Evolutionary conservation across 2,113 vertebrate species (phyloP), one percentile per base, ranked within the genome.

Genomic region (Rousettus leschenaultii): DNA sequence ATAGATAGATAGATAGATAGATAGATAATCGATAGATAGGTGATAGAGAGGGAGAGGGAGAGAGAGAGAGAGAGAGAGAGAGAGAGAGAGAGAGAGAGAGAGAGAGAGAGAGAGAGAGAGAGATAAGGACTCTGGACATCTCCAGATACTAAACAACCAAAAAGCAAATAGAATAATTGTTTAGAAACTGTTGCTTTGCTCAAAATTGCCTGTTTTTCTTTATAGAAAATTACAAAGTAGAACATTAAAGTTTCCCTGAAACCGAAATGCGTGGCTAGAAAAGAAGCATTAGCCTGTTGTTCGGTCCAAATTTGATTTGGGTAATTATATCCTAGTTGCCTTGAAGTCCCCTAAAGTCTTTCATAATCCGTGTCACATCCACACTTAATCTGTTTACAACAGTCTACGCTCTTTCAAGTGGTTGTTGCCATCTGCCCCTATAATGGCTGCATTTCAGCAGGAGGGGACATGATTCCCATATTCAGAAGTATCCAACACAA

Each of bases 261-360:
- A 93, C 40, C 65, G 75, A 93, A 96, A 94, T 40, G 65, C 79
- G 79, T 73, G 45, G 74, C 79, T 91, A 82, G 86, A 83, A 95
- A 80, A 86, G 53, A 83, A 96, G 83, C 53, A 92, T 96, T 68
- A 84, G 65, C 40, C 40, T 86, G 45, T 35, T 93, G 86, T 79
- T 94, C 48, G 53, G 86, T 48, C 86, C 96, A 97, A 91, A 95
- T 96, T 83, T 86, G 77, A 95, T 97, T 96, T 96, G 65, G 71
- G 83, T 96, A 96, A 97, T 96, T 92, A 93, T 84, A 70, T 89
- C 89, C 91, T 93, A 61, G 61, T 86, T 96, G 92, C 68, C 80
- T 94, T 0, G 0, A 90, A 94, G 89, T 94, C 96, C 95, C 95
- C 71, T 68, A 71, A 96, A 97, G 95, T 97, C 86, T 89, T 59